These are phyloP conservation scores for Schlechtendalia chinensis DNA, from an alignment of 1,140 invertebrate genomes.

Conservation along the genomic window DNA sequence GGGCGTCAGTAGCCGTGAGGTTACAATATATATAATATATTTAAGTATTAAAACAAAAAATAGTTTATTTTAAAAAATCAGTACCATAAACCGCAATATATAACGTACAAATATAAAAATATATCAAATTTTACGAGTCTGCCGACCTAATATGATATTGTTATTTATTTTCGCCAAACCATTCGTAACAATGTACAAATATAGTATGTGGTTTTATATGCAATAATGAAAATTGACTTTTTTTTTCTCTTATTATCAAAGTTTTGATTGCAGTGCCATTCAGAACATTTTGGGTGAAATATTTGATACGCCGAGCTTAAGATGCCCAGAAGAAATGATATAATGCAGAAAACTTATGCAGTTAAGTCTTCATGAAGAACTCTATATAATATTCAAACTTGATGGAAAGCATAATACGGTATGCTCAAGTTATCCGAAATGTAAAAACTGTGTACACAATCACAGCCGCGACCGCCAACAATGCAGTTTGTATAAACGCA, in stretches of 20 bases:
- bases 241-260: conserved; percentile 13
- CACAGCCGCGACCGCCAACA: no score
- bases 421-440: not conserved
- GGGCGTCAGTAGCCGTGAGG: no score
- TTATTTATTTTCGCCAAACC: no score
- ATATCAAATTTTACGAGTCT: no score
- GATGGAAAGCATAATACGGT: not conserved
- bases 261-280: conserved; percentile 17
- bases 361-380: conserved; percentile 15
- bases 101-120: no score
- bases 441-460: conserved; percentile 10
- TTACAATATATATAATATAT: no score
- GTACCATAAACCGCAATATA: no score
- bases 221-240: conserved; percentile 2
- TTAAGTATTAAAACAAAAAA: no score
- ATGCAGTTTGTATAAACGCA: not conserved
- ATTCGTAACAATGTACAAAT: no score
- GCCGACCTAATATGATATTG: no score
- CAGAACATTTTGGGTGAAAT: conserved; percentile 11
- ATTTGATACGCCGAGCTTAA: not conserved
- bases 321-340: not conserved
- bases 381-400: conserved; percentile 13
- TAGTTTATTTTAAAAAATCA: no score
- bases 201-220: not conserved
- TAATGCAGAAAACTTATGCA: conserved; percentile 8